These are phyloP conservation scores for Limenitis camilla DNA, from an alignment of 2,888 invertebrate genomes.

Conservation along the genomic window DNA sequence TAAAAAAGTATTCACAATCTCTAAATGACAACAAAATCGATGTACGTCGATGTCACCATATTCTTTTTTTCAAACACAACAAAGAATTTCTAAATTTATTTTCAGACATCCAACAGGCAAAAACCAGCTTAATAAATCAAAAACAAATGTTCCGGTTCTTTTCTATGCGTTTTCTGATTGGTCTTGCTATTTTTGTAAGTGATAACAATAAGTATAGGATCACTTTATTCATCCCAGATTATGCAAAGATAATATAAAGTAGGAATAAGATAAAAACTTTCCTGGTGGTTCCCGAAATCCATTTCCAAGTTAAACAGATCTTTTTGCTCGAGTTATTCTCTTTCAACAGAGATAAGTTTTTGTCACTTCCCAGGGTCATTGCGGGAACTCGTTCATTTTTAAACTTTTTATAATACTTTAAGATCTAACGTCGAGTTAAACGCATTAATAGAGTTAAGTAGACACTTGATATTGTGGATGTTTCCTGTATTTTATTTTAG, in stretches of 20 bases:
- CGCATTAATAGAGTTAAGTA: not conserved
- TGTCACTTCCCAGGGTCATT: slow-evolving; percentile 46
- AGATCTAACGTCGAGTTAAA: not conserved
- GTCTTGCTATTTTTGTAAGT: no score
- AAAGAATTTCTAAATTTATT: no score
- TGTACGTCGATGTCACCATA: no score
- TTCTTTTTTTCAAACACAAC: no score
- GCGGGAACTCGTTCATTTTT: slow-evolving; percentile 17
- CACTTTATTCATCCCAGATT: slow-evolving; percentile 47
- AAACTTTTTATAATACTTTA: slow-evolving; percentile 20
- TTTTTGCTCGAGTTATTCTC: slow-evolving; percentile 49
- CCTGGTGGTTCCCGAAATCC: slow-evolving; percentile 50
- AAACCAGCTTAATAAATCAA: no score
- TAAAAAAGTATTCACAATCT: no score
- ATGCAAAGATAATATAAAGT: slow-evolving; percentile 47
- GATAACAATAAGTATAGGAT: not conserved
- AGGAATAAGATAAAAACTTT: slow-evolving; percentile 52
- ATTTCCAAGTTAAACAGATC: slow-evolving; percentile 66
- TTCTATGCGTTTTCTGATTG: no score
- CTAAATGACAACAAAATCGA: no score
- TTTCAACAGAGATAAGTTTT: slow-evolving; percentile 44
- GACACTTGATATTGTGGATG: no score
- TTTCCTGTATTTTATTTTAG: no score
- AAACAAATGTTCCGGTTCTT: no score
- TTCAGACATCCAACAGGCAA: no score